Percentiles rank a stretch among this genome's conserved stretches.
These are phyloP conservation scores for Ispidina picta DNA, from an alignment of 2,797 vertebrate genomes.

Conservation along the genomic window DNA sequence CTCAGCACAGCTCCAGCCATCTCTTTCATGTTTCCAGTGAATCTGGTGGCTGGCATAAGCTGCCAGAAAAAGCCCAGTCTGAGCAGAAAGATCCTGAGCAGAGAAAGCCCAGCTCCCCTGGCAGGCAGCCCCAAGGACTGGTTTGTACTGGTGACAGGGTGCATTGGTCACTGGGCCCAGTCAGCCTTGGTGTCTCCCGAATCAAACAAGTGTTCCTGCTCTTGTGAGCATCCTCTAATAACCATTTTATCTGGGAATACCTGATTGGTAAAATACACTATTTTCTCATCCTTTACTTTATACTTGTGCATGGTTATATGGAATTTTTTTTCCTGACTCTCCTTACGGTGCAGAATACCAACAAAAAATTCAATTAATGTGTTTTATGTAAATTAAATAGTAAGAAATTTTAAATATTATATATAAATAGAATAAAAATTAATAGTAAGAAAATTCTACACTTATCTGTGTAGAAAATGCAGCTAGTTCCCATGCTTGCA, in stretches of 20 bases:
- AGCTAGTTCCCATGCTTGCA: slow-evolving; percentile 27
- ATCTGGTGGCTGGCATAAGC: slow-evolving; percentile 12
- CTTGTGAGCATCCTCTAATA: rapidly evolving
- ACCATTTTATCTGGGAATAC: not conserved
- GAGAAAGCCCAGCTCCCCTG: slow-evolving; percentile 21
- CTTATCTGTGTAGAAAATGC: slow-evolving; percentile 35
- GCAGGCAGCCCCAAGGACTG: not conserved
- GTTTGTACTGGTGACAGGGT: not conserved
- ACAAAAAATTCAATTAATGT: slow-evolving; percentile 34
- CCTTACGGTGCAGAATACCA: not conserved
- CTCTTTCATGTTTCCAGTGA: slow-evolving; percentile 47
- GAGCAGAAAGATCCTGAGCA: slow-evolving; percentile 26
- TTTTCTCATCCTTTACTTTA: not conserved
- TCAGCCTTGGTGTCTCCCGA: not conserved
- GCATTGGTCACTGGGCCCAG: not conserved
- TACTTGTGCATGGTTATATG: not conserved
- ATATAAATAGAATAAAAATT: no score
- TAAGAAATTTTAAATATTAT: no score
- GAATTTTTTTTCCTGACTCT: slow-evolving; percentile 1
- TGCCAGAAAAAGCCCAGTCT: slow-evolving; percentile 44
- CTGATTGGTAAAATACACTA: not conserved
- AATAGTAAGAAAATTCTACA: no score
- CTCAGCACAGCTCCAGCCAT: slow-evolving; percentile 12
- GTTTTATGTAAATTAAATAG: slow-evolving; percentile 37
- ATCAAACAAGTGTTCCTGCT: not conserved